Conservation (phyloP, 2,888 invertebrate genomes). For the Nephrocerus scutellatus region DNA sequence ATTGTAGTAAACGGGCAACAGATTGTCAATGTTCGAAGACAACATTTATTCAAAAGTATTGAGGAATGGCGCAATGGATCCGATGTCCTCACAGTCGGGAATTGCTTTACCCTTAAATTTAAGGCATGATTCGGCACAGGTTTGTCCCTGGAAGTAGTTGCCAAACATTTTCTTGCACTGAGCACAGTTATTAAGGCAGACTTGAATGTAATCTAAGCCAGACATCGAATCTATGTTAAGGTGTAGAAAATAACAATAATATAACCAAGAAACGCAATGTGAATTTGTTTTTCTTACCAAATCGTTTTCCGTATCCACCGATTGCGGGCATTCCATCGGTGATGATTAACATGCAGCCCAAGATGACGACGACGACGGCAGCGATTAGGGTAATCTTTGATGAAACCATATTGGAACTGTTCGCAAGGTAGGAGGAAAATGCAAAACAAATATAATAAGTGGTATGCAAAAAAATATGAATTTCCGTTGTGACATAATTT, state of each 20-base stretch:
- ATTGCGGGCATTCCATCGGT: slow-evolving; percentile 37
- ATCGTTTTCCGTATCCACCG: slow-evolving; percentile 41
- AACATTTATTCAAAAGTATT: slow-evolving; percentile 54
- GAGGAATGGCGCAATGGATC: slow-evolving; percentile 72
- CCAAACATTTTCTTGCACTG: slow-evolving; percentile 87
- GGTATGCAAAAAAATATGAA: too few species aligned
- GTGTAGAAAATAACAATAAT: not conserved
- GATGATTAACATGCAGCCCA: slow-evolving; percentile 26
- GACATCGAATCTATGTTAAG: slow-evolving; percentile 29
- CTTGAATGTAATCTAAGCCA: slow-evolving; percentile 56
- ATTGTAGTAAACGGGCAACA: too few species aligned
- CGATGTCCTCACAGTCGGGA: slow-evolving; percentile 77
- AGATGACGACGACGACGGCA: slow-evolving; percentile 25
- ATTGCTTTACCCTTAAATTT: slow-evolving; percentile 76
- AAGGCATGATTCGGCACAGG: slow-evolving; percentile 78
- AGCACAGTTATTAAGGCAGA: slow-evolving; percentile 79
- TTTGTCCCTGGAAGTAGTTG: slow-evolving; percentile 75
- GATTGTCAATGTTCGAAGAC: too few species aligned
- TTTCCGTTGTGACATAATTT: slow-evolving; percentile 3
- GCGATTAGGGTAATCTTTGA: slow-evolving; percentile 22
- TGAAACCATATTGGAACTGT: slow-evolving; percentile 15
- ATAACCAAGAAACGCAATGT: not conserved
- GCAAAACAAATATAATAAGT: too few species aligned
- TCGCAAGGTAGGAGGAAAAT: not conserved
- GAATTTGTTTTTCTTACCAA: slow-evolving; percentile 32